Conservation (phyloP, 2,888 invertebrate genomes). For the Hetaerina titia region DNA sequence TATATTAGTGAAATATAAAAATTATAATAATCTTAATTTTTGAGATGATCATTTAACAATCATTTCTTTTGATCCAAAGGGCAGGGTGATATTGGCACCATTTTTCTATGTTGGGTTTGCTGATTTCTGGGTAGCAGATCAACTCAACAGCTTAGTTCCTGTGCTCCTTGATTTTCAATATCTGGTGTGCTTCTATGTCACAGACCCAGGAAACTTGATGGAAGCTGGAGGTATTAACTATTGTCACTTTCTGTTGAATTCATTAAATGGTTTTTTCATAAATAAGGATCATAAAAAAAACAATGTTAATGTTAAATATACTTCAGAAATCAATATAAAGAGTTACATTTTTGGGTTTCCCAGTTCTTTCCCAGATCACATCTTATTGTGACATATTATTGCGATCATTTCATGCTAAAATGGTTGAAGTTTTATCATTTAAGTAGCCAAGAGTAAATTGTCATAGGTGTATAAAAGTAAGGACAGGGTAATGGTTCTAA, state of each 20-base stretch:
- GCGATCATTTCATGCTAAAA: not conserved
- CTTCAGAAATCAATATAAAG: no score
- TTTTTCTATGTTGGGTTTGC: slow-evolving; percentile 97
- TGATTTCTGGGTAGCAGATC: slow-evolving; percentile 99
- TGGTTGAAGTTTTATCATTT: no score
- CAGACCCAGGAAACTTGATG: slow-evolving; percentile 79
- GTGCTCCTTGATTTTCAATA: slow-evolving; percentile 97
- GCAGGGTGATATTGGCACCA: slow-evolving; percentile 89
- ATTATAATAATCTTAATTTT: not conserved
- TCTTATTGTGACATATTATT: no score
- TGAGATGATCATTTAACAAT: not conserved
- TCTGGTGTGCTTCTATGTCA: slow-evolving; percentile 93
- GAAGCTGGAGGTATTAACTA: slow-evolving; percentile 46
- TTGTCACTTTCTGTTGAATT: not conserved
- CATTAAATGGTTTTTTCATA: not conserved
- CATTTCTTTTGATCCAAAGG: not conserved
- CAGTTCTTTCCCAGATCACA: no score
- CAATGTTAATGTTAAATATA: no score
- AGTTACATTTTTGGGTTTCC: no score
- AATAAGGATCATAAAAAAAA: no score
- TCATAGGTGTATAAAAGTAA: no score
- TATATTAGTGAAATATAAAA: not conserved
- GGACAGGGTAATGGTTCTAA: no score
- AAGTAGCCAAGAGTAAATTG: no score
- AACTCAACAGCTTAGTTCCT: slow-evolving; percentile 94